Base-by-base conservation (phyloP, 2,113 vertebrate genomes). In the Ariopsis seemanni region DNA sequence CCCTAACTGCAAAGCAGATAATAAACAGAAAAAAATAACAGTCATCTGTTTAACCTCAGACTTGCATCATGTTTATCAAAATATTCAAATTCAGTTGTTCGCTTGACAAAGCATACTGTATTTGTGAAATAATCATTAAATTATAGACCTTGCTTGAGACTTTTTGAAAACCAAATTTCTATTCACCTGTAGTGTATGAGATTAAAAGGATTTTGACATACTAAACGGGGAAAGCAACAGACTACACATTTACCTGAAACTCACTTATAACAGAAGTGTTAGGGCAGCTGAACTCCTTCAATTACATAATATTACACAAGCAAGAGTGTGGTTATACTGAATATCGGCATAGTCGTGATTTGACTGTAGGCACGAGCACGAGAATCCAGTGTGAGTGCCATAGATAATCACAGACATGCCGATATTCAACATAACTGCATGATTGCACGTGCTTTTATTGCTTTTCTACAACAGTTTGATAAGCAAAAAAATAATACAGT, bases 1-100 rank as follows among this genome's bases (percentile, higher is more conserved):
- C 82, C 96, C 98, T 84, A 99, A 91, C 98, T 99, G 94, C 65
- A 94, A 92, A 53, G 17, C 62, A 75, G 42, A 86, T 93, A 52
- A 85, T 17, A 80, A 6, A 65, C 5, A 72, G 7, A 53, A 57
- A 50, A 50, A 67, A 53, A 25, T 0, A 22, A 48, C 25, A 52
- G 0, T 1, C 7, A 60, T 81, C 22, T 6, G 17, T 42, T 12
- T 60, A 42, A 60, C 42, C 14, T 22, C 25, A 42, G 65, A 62
- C 20, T 42, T 52, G n/a, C 18, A 80, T 57, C 27, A 80, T 57
- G 22, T 83, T 69, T 53, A 55, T 34, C 17, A 84, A 30, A 53
- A 25, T 34, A 11, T 12, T 34, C 7, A 14, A 82, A 52, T 67
- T 42, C 12, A 57, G 15, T 1, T 58, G 15, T 22, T 58, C 5